A percentile compares a stretch with the other conserved stretches of the same genome.
Conservation (phyloP, 2,113 vertebrate species). For the Mionectes macconnelli region DNA sequence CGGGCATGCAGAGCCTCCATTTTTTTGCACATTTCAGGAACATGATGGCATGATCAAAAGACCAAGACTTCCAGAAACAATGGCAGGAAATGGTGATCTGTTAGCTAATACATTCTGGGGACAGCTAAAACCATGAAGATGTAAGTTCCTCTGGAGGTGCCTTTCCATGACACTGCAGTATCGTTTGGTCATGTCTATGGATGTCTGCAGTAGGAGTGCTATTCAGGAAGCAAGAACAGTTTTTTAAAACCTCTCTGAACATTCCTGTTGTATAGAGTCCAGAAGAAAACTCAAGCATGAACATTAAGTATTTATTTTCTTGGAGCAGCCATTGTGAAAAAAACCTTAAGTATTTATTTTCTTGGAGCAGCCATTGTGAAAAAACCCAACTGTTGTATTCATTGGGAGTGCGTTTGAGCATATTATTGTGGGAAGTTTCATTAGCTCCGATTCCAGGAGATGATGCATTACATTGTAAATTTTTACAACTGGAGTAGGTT, state of each 20-base stretch:
- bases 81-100: background rate
- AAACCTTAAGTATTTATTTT: background rate
- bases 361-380: background rate
- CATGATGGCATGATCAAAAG: background rate
- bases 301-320: background rate
- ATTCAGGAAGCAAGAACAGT: background rate
- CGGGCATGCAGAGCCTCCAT: background rate
- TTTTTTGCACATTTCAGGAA: background rate
- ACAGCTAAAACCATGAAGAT: background rate
- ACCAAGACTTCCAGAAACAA: background rate
- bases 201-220: background rate
- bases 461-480: background rate
- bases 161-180: background rate
- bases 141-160: background rate
- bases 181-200: background rate
- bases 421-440: conserved; percentile 25
- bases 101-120: background rate
- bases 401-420: background rate
- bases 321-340: background rate
- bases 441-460: conserved; percentile 8
- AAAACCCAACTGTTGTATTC: background rate
- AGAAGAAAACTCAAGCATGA: background rate
- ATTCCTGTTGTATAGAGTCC: background rate
- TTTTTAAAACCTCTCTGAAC: background rate
- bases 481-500: conserved; percentile 36